A percentile compares a stretch with the other conserved stretches of the same genome.
Evolutionary conservation across 2,888 invertebrate species (phyloP).

Genomic region (Harmothoe impar): DNA sequence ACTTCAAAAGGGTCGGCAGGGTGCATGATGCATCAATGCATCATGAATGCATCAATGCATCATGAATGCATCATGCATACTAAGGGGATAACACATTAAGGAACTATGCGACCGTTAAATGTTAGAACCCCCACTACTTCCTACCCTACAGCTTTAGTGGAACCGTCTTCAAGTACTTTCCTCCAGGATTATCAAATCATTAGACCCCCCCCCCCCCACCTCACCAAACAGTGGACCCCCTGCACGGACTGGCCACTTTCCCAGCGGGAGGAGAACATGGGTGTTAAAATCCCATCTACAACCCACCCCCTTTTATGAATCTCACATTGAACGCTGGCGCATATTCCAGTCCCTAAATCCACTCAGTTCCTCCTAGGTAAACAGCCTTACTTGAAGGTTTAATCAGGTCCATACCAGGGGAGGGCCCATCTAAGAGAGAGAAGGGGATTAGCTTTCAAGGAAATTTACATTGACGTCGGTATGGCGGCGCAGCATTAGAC

Average conservation of each 20-base stretch:
- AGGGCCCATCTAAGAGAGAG: background rate
- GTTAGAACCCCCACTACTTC: too few relatives aligned
- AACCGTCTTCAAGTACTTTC: too few relatives aligned
- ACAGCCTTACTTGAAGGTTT: background rate
- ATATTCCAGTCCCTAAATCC: background rate
- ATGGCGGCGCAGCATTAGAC: background rate
- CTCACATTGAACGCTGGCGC: background rate
- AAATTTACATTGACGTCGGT: background rate
- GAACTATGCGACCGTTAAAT: too few relatives aligned
- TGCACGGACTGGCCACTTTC: too few relatives aligned
- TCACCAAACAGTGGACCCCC: background rate
- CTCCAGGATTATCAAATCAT: background rate
- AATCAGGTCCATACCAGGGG: background rate
- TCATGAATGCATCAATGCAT: too few relatives aligned
- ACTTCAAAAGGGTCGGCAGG: too few relatives aligned
- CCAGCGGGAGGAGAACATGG: too few relatives aligned
- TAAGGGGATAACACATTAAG: too few relatives aligned
- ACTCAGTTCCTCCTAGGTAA: background rate
- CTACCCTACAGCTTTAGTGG: too few relatives aligned
- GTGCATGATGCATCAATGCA: too few relatives aligned
- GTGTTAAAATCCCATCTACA: background rate
- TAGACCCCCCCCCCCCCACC: background rate
- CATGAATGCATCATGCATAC: too few relatives aligned
- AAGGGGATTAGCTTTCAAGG: constrained; percentile 6
- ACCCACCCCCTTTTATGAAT: background rate